Percentiles rank a stretch among this genome's conserved stretches.
Conservation (phyloP, 2,888 invertebrate species). For the Zelleria hepariella region DNA sequence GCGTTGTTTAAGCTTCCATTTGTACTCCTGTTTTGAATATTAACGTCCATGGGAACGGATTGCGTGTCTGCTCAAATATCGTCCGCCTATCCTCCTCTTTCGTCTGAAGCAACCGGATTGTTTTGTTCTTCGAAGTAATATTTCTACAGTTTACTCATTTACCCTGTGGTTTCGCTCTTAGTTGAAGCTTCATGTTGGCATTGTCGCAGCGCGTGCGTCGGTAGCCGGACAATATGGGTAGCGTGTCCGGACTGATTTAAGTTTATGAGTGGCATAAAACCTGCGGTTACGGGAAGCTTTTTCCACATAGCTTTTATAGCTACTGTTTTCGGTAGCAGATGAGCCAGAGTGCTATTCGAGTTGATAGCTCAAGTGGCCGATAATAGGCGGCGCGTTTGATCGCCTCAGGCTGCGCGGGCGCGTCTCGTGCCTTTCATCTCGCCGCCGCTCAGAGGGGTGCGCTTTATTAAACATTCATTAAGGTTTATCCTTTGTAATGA, state of each 20-base stretch:
- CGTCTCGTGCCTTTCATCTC: conserved; percentile 39
- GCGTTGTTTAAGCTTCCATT: conserved; percentile 45
- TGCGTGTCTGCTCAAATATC: conserved; percentile 11
- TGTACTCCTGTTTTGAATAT: conserved; percentile 45
- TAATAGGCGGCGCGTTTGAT: conserved; percentile 55
- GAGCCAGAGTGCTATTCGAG: conserved; percentile 30
- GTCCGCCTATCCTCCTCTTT: too few relatives aligned
- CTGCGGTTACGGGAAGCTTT: conserved; percentile 19
- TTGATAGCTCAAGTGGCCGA: conserved; percentile 48
- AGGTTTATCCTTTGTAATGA: conserved; percentile 27
- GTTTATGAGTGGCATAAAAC: conserved; percentile 39
- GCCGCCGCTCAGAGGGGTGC: conserved; percentile 40
- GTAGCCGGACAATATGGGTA: neutral
- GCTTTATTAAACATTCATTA: conserved; percentile 56
- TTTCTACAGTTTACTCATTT: neutral
- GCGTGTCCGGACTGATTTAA: conserved; percentile 23
- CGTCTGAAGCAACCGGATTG: neutral
- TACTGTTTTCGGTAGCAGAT: conserved; percentile 3
- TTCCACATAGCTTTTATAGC: neutral
- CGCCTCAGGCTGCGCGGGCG: conserved; percentile 14
- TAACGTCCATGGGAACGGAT: conserved; percentile 54
- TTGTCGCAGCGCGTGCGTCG: neutral
- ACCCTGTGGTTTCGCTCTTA: conserved; percentile 5
- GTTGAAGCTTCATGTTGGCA: neutral
- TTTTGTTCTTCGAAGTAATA: neutral